Base-by-base conservation (phyloP, 2,113 vertebrate species). In the Larimichthys crocea region DNA sequence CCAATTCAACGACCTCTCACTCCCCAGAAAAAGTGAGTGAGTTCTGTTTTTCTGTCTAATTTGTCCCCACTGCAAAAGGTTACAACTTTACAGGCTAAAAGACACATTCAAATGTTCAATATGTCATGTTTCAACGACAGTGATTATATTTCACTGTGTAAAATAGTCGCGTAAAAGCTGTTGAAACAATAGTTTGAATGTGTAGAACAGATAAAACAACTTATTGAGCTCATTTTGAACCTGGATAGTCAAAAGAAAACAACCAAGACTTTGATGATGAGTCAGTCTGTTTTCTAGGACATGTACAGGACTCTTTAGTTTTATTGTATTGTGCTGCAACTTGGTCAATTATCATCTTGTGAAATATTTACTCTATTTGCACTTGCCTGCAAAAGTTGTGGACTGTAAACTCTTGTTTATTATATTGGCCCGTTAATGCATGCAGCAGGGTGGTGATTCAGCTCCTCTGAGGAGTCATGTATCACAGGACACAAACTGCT, bases 401-500 rank as follows among this genome's bases (percentile, higher is more conserved):
- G 1, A 63, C 22, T 57, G 20, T 59, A 19, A 56, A 72, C 60
- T 72, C 2, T 56, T 70, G 15, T 50, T 17, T 6, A 4, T 2
- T 17, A 44, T 44, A 26, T 1, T 52, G 64, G 60, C 48, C 44
- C 16, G 35, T 14, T 66, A 40, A 12, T 59, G 12, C 19, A 55
- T 22, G 5, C 46, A 52, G 71, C 4, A 61, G 48, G 31, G 3
- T 24, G 12, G 49, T 35, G 10, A 46, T 62, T 56, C 49, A 55
- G 3, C 10, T 42, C 29, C 44, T 71, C 53, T 70, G 48, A n/a
- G 10, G 15, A 53, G 69, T 63, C 50, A 67, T 4, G 16, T 46
- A 46, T 44, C 10, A 11, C 19, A 59, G 35, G 17, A 10, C 63
- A 74, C 29, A 81, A 76, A 80, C 5, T 83, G 19, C 19, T 10